Percentiles rank a stretch among this genome's conserved stretches.
These are phyloP conservation scores for Spodoptera exigua DNA, from an alignment of 2,888 invertebrate genomes.

Conservation along the genomic window DNA sequence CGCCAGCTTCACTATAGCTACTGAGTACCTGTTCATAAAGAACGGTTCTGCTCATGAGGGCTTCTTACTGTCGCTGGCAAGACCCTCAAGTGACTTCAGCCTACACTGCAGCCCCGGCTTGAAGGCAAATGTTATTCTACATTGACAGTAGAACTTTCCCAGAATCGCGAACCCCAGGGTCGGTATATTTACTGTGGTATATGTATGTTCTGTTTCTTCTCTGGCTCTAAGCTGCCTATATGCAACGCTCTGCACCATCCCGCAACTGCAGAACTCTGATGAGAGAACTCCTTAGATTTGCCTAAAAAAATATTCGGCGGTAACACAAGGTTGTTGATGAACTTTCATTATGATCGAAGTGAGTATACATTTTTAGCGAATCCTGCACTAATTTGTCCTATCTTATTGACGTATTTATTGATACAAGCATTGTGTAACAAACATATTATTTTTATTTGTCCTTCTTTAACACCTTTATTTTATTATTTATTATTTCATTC, in stretches of 20 bases:
- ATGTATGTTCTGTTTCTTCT: conserved; percentile 4
- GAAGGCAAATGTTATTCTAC: conserved; percentile 1
- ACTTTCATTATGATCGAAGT: too few species aligned
- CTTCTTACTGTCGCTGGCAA: neutral
- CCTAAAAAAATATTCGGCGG: conserved; percentile 12
- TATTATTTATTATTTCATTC: too few species aligned
- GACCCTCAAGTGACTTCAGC: neutral
- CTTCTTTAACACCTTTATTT: too few species aligned
- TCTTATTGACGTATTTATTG: too few species aligned
- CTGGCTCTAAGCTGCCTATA: conserved; percentile 6
- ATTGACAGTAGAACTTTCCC: conserved; percentile 1
- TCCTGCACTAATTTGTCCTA: too few species aligned
- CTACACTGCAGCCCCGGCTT: neutral
- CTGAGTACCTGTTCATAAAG: conserved; percentile 45
- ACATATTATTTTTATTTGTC: too few species aligned
- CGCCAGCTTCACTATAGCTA: conserved; percentile 26
- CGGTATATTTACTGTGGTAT: neutral
- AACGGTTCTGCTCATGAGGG: conserved; percentile 18
- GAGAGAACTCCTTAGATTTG: conserved; percentile 12
- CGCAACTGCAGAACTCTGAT: conserved; percentile 17
- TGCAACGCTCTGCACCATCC: conserved; percentile 13
- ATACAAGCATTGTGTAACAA: too few species aligned
- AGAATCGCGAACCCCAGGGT: neutral
- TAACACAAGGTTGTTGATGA: neutral
- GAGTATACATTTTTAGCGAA: too few species aligned